These are phyloP conservation scores for Leptinotarsa rubiginosa DNA, from an alignment of 2,888 invertebrate species.

Conservation along the genomic window DNA sequence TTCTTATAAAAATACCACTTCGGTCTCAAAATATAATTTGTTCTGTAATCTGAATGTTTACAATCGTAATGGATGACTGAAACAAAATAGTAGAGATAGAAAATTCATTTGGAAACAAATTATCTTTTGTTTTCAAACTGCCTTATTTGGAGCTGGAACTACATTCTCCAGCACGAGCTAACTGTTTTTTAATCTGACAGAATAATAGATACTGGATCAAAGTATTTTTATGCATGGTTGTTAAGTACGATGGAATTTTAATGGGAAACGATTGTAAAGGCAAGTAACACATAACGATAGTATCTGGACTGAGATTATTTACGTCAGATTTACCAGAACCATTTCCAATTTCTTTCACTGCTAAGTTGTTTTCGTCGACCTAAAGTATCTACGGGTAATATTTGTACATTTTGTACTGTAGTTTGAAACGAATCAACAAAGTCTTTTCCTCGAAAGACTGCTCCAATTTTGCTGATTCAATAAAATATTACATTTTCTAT, in stretches of 20 bases:
- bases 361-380: no score
- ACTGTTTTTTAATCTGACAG: background rate
- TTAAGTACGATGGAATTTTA: background rate
- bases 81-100: background rate
- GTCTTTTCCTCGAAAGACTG: no score
- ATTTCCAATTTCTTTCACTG: no score
- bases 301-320: no score
- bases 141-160: background rate
- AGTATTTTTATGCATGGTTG: background rate
- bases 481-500: background rate
- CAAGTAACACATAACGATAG: no score
- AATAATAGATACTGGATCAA: background rate
- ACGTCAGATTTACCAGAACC: no score
- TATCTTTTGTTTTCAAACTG: background rate
- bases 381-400: no score
- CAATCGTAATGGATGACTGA: background rate
- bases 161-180: background rate
- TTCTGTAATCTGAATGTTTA: background rate
- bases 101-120: background rate
- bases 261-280: background rate
- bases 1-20: background rate
- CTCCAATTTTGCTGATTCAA: background rate
- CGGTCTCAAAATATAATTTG: background rate
- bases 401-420: no score
- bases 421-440: no score